Evolutionary conservation across 2,797 vertebrate species (phyloP).

Genomic region (Mormyrus hasselquistii): DNA sequence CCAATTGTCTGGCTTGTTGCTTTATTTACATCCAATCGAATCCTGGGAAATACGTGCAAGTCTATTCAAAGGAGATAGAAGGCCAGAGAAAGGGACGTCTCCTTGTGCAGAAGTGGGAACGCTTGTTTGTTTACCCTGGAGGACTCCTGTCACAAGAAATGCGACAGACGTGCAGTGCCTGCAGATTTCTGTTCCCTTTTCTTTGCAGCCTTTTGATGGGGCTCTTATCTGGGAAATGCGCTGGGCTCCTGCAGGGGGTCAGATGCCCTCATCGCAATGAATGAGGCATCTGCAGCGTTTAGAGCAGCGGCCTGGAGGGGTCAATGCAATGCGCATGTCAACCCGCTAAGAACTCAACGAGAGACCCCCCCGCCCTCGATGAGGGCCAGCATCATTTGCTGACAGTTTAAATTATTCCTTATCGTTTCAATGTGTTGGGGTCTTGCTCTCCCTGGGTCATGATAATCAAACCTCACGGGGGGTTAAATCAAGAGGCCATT

Average conservation of each 20-base stretch:
- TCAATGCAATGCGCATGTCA: background rate
- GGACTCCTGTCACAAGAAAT: background rate
- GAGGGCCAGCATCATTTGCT: conserved; percentile 47
- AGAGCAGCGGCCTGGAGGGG: background rate
- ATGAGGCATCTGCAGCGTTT: background rate
- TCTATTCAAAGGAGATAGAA: background rate
- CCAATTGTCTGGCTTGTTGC: background rate
- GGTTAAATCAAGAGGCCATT: background rate
- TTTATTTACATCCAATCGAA: background rate
- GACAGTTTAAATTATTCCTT: conserved; percentile 28
- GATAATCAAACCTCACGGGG: conserved; percentile 14
- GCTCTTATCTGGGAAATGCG: background rate
- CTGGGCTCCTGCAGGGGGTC: background rate
- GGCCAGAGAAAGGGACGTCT: background rate
- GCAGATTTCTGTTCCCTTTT: background rate
- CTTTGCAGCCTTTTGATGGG: background rate
- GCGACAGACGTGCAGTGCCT: background rate
- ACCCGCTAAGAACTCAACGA: background rate
- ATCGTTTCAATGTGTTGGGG: conserved; percentile 36
- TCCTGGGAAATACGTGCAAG: background rate
- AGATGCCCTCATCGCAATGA: background rate
- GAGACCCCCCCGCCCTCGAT: conserved; percentile 19
- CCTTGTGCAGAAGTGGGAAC: background rate
- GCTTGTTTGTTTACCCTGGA: conserved; percentile 6
- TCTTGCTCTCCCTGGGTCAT: conserved; percentile 33